phyloP scores from a whole-genome alignment of 2,888 invertebrate species.

The Pogonocherus hispidulus region DNA sequence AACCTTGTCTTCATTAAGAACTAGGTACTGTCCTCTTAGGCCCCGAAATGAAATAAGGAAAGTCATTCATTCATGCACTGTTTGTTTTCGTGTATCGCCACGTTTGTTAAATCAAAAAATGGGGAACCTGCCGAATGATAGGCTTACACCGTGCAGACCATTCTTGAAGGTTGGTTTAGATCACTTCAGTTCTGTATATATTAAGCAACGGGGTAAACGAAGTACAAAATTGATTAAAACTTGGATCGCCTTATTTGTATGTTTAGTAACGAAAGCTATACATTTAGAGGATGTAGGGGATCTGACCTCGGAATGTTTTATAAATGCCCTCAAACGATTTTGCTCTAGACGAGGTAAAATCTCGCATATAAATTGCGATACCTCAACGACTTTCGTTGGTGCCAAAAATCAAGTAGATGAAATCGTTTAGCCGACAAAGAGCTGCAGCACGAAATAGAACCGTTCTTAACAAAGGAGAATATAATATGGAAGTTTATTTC shows the following conservation, averaged over 20 bases:
- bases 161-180: background rate
- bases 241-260: constrained; percentile 16
- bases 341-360: constrained; percentile 31
- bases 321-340: constrained; percentile 36
- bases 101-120: background rate
- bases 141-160: background rate
- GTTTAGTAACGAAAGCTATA: constrained; percentile 29
- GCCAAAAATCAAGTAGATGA: background rate
- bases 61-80: background rate
- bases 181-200: background rate
- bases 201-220: background rate
- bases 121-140: background rate
- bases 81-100: background rate
- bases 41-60: background rate
- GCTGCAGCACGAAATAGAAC: background rate
- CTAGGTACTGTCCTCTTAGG: background rate
- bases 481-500: no score
- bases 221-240: background rate
- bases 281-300: constrained; percentile 26
- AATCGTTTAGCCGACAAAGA: background rate
- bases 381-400: constrained; percentile 28
- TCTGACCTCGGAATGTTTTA: constrained; percentile 19
- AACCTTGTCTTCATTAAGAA: background rate
- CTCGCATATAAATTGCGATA: constrained; percentile 28
- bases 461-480: no score